A percentile compares a stretch with the other conserved stretches of the same genome.
phyloP scores from a whole-genome alignment of 2,113 vertebrate genomes.

The Rafetus swinhoei region DNA sequence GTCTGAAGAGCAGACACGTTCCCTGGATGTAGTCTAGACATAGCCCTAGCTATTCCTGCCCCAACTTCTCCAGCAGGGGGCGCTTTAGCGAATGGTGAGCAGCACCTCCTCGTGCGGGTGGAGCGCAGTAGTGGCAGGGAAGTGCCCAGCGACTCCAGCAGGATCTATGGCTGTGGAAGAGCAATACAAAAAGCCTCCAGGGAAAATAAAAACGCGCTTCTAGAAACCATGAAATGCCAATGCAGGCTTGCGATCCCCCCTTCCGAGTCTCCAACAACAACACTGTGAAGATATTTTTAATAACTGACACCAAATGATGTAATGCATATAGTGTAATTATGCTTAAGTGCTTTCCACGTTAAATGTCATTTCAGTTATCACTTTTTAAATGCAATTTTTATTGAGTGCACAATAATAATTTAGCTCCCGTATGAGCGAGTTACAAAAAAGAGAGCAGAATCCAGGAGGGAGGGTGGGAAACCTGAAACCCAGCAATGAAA shows the following conservation, averaged over 20 bases:
- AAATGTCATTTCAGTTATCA: conserved; percentile 82
- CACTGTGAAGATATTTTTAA: conserved; percentile 45
- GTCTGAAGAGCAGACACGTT: too few relatives aligned
- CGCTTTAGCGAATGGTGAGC: not conserved
- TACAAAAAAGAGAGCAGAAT: conserved; percentile 67
- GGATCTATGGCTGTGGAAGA: not conserved
- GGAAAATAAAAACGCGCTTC: not conserved
- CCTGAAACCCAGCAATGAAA: conserved; percentile 70
- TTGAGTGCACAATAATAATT: conserved; percentile 80
- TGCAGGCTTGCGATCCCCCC: conserved; percentile 23
- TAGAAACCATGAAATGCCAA: conserved; percentile 36
- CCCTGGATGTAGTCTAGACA: too few relatives aligned
- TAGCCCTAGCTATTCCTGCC: not conserved
- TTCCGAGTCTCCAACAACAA: conserved; percentile 31
- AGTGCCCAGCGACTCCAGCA: rapidly evolving
- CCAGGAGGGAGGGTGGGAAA: conserved; percentile 64
- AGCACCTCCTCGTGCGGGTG: not conserved
- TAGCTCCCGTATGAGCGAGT: conserved; percentile 73
- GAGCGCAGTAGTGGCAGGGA: rapidly evolving
- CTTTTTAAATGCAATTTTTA: conserved; percentile 80
- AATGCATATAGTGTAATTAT: conserved; percentile 82
- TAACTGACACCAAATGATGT: conserved; percentile 77
- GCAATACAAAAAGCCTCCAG: not conserved
- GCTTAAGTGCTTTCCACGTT: conserved; percentile 82
- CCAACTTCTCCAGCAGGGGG: not conserved